A percentile compares a stretch with the other conserved stretches of the same genome.
Conservation (phyloP, 2,113 vertebrate species). For the Chamaea fasciata region DNA sequence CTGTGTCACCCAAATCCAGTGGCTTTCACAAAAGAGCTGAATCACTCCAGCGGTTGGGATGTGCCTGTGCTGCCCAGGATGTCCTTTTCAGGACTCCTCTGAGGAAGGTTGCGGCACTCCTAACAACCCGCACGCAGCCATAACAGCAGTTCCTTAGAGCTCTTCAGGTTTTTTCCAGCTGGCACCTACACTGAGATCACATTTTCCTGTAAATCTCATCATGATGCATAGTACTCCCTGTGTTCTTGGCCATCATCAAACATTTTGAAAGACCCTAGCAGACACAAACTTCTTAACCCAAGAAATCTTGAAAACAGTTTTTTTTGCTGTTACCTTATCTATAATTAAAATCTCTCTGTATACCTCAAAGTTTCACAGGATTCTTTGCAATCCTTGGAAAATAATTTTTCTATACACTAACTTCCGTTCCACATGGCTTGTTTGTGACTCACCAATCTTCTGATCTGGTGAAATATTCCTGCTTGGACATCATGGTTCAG, state of each 20-base stretch:
- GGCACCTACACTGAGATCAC: accelerated
- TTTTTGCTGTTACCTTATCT: neutral
- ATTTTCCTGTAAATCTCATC: neutral
- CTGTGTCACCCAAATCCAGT: too few relatives aligned
- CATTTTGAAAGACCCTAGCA: neutral
- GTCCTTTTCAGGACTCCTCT: too few relatives aligned
- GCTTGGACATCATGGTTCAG: neutral
- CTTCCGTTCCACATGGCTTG: neutral
- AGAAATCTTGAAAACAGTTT: neutral
- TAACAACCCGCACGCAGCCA: too few relatives aligned
- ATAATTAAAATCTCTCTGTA: neutral
- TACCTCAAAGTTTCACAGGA: neutral
- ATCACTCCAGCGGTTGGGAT: too few relatives aligned
- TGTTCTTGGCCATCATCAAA: neutral
- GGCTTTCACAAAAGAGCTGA: too few relatives aligned
- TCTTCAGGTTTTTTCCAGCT: neutral
- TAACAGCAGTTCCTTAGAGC: neutral
- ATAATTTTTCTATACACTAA: neutral
- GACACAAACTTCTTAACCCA: neutral
- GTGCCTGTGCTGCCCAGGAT: too few relatives aligned
- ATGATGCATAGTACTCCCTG: neutral
- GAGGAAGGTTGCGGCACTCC: too few relatives aligned
- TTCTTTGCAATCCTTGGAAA: neutral
- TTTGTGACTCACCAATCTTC: neutral
- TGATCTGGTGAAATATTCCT: neutral